Evolutionary conservation across 1,140 invertebrate genomes (phyloP), one percentile per base, ranked within the genome.

Genomic region (Dinoponera quadriceps): DNA sequence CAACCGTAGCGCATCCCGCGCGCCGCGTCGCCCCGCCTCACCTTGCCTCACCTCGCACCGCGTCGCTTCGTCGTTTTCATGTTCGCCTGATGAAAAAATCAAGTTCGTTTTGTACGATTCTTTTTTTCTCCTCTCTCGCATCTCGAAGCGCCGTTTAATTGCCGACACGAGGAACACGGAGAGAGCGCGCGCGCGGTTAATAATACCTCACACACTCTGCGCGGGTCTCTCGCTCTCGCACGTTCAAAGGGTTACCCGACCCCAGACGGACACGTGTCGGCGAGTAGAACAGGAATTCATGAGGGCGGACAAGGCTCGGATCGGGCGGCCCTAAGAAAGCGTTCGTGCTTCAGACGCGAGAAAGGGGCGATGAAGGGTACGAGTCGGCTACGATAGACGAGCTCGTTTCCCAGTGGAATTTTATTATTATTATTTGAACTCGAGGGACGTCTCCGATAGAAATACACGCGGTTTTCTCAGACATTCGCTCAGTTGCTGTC

Each of bases 181-280:
- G n/a, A n/a, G 18, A 49, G 51, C n/a, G 48, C 33, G 33, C 72
- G 59, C 4, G 77, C n/a, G 55, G 44, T 51, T 62, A 49, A 27
- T 44, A 62, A 71, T 7, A 18, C 18, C 44, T 49, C 57, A 48
- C 68, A 54, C 22, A 49, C 38, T 4, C 49, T 16, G 25, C 20
- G 14, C 57, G 18, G 4, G 18, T 63, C 14, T 9, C 38, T 13
- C n/a, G 18, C 18, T 9, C 13, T 9, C 13, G 54, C 54, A 73
- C 74, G 75, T 57, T 71, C 38, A 49, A 86, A 81, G 65, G 83
- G 48, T n/a, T 73, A 54, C 59, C 62, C 65, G 63, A 85, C 54
- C 59, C 62, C 51, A 91, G 88, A 90, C 89, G 90, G 85, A 89
- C 89, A 92, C 89, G 90, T 92, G 90, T 92, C 91, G 85, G 89